phyloP scores from a whole-genome alignment of 2,888 invertebrate species.

The Lamellibrachia satsuma region DNA sequence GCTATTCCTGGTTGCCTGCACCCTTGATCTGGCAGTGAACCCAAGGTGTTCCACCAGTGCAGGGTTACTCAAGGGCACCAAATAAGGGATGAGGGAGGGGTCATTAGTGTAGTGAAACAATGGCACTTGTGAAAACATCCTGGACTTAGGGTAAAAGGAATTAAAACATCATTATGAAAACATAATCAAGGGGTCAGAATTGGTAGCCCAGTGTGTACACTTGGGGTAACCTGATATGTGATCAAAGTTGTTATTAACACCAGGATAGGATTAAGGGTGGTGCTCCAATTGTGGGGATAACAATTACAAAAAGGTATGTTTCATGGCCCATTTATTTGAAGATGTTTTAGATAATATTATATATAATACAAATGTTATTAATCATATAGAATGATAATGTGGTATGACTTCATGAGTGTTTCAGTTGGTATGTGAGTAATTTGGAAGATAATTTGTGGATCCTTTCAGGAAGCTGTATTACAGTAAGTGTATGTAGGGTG shows the following conservation, averaged over 20 bases:
- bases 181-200: neutral
- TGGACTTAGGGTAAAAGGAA: constrained; percentile 21
- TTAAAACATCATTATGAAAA: constrained; percentile 22
- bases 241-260: constrained; percentile 21
- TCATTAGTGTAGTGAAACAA: constrained; percentile 20
- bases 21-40: constrained; percentile 8
- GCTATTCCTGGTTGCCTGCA: constrained; percentile 17
- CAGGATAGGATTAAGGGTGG: constrained; percentile 19
- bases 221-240: constrained; percentile 8
- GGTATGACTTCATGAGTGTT: constrained; percentile 7
- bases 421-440: constrained; percentile 18
- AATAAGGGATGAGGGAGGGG: neutral
- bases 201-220: neutral
- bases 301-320: neutral
- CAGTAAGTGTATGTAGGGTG: neutral
- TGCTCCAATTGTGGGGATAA: constrained; percentile 19
- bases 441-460: neutral
- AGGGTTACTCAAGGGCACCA: constrained; percentile 18
- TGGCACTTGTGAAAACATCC: constrained; percentile 21
- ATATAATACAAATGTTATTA: no score
- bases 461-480: neutral
- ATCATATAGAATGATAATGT: neutral
- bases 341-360: constrained; percentile 17
- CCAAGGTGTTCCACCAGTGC: neutral
- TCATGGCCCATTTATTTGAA: constrained; percentile 21